These are phyloP conservation scores for Penaeus indicus DNA, from an alignment of 1,140 invertebrate genomes.

Conservation along the genomic window DNA sequence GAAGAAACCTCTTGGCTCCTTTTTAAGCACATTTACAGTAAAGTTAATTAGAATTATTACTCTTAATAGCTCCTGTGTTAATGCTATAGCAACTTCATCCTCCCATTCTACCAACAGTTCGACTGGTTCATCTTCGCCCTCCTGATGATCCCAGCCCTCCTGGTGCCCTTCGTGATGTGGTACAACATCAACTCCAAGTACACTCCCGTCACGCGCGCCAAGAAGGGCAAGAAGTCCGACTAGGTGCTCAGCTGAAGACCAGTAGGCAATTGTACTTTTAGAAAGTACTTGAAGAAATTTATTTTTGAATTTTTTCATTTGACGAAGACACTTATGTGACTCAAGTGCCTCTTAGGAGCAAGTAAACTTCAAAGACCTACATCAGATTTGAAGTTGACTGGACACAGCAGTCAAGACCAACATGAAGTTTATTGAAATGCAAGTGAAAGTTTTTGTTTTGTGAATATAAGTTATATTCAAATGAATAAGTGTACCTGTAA, in stretches of 20 bases:
- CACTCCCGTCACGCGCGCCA: conserved; percentile 77
- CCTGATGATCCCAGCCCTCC: conserved; percentile 94
- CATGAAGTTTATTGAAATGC: too few relatives aligned
- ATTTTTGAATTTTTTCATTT: background rate
- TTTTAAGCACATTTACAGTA: too few relatives aligned
- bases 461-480: too few relatives aligned
- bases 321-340: background rate
- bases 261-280: background rate
- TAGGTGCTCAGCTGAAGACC: background rate
- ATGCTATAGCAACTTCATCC: too few relatives aligned
- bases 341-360: too few relatives aligned
- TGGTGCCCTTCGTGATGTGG: conserved; percentile 95
- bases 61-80: background rate
- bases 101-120: conserved; percentile 72
- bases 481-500: too few relatives aligned
- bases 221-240: conserved; percentile 56
- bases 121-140: conserved; percentile 97
- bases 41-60: conserved; percentile 39
- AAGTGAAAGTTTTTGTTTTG: too few relatives aligned
- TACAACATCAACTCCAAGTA: conserved; percentile 96
- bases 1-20: too few relatives aligned
- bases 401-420: too few relatives aligned
- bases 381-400: too few relatives aligned
- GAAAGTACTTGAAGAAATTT: background rate
- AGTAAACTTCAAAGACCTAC: too few relatives aligned